These are phyloP conservation scores for Lycophotia porphyrea DNA, from an alignment of 2,888 invertebrate genomes.

Conservation along the genomic window DNA sequence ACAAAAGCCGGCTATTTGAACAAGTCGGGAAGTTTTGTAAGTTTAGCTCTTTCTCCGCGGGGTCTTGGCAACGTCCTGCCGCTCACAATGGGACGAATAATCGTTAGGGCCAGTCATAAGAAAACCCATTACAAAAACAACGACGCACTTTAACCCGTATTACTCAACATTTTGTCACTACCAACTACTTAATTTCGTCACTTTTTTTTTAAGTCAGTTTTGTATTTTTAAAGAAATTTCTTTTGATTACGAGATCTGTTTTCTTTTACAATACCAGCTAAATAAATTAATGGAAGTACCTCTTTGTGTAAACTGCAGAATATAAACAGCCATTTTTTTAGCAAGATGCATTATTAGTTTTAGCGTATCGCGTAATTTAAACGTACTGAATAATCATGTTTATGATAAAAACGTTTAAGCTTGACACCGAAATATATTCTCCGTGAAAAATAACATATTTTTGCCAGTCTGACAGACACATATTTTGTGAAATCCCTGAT, in stretches of 20 bases:
- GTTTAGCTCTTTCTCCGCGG: constrained; percentile 88
- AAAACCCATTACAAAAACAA: constrained; percentile 88
- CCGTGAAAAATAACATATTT: constrained; percentile 33
- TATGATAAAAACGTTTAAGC: constrained; percentile 33
- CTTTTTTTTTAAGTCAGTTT: constrained; percentile 43
- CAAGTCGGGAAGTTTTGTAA: constrained; percentile 90
- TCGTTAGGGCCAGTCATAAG: constrained; percentile 89
- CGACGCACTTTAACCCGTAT: constrained; percentile 85
- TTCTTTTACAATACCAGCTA: neutral
- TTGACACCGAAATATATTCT: constrained; percentile 49
- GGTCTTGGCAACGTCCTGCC: constrained; percentile 86
- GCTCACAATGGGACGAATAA: constrained; percentile 88
- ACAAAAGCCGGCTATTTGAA: constrained; percentile 90
- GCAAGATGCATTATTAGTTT: neutral
- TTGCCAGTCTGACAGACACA: constrained; percentile 32
- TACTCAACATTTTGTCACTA: constrained; percentile 85
- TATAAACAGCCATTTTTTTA: neutral
- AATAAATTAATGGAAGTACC: neutral
- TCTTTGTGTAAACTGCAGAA: neutral
- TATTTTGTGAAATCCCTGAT: constrained; percentile 53
- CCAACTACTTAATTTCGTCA: constrained; percentile 81
- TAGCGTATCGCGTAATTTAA: constrained; percentile 19
- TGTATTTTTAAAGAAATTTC: neutral
- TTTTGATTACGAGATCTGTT: neutral
- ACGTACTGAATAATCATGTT: constrained; percentile 39